Percentiles rank a stretch among this genome's conserved stretches.
phyloP scores from a whole-genome alignment of 1,140 invertebrate genomes.

The Lordiphosa collinella region DNA sequence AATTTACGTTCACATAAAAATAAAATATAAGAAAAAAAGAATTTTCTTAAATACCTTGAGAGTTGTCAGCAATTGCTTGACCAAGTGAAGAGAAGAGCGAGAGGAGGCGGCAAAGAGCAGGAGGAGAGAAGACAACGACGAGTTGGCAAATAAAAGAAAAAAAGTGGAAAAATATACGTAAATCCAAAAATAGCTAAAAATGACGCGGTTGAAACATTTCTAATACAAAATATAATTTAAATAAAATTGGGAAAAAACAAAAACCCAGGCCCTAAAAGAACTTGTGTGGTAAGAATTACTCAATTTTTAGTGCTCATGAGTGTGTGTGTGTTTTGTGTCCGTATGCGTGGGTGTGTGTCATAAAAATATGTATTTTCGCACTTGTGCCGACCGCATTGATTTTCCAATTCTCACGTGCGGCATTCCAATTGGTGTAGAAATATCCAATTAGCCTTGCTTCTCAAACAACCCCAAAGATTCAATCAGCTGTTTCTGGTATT shows the following conservation, averaged over 20 bases:
- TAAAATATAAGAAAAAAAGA: background rate
- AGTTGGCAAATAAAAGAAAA: constrained; percentile 54
- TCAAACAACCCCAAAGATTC: constrained; percentile 9
- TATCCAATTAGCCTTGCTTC: constrained; percentile 45
- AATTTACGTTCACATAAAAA: background rate
- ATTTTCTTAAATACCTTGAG: background rate
- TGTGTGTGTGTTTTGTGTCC: constrained; percentile 9
- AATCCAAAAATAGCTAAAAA: constrained; percentile 61
- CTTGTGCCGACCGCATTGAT: constrained; percentile 57
- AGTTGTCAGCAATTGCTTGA: background rate
- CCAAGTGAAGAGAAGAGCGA: constrained; percentile 17
- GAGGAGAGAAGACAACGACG: constrained; percentile 29
- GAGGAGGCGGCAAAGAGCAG: constrained; percentile 15
- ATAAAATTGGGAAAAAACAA: constrained; percentile 7
- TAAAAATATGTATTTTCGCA: constrained; percentile 45
- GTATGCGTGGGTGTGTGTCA: constrained; percentile 10
- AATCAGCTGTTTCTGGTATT: constrained; percentile 32
- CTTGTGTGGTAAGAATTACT: constrained; percentile 37
- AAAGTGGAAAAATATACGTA: constrained; percentile 54
- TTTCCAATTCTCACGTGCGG: constrained; percentile 40
- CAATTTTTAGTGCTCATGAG: constrained; percentile 13
- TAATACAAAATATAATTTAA: constrained; percentile 32
- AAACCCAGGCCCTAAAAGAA: background rate
- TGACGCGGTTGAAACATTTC: constrained; percentile 76
- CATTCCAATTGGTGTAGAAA: constrained; percentile 44